Evolutionary conservation across 2,113 vertebrate genomes (phyloP), one percentile per base, ranked within the genome.

Genomic region (Larimichthys crocea): DNA sequence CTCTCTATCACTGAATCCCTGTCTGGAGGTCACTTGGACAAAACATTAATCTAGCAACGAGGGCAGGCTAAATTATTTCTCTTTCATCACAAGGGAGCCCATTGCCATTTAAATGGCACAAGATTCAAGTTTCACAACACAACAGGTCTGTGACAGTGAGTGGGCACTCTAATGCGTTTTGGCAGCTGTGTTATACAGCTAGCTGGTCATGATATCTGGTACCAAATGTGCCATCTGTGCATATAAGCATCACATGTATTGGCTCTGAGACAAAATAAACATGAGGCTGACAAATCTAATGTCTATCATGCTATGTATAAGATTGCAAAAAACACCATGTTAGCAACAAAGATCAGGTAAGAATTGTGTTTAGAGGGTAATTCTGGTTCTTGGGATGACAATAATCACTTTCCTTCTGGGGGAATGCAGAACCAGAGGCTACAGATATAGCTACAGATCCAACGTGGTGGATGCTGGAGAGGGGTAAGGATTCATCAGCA

Each of bases 171-270:
- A 76, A 92, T 84, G 35, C 42, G 35, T 86, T 87, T 86, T 89
- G 89, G 89, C 81, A 88, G 87, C 84, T 75, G 83, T 69, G 61
- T 42, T 53, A 55, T 84, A 59, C 74, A 83, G 82, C 86, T 68
- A 85, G 88, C 83, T 84, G 76, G 80, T 88, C 83, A 77, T 80
- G 83, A 85, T 87, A 91, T 84, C 63, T 86, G 80, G 80, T 84
- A 88, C 59, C 72, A 5, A 82, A 86, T 74, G 71, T 73, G 66
- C 85, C 79, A 86, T 90, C 86, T 85, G 86, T 80, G 84, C 82
- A 81, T 68, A 89, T 79, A 82, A 87, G 81, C 82, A 82, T 87
- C 81, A 86, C 78, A 84, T 76, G 76, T 53, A 77, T 48, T 82
- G 80, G 79, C 74, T 75, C 67, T 48, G 22, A 48, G 78, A 86